Evolutionary conservation across 2,888 invertebrate species (phyloP).

Genomic region (Ptychoptera albimana): DNA sequence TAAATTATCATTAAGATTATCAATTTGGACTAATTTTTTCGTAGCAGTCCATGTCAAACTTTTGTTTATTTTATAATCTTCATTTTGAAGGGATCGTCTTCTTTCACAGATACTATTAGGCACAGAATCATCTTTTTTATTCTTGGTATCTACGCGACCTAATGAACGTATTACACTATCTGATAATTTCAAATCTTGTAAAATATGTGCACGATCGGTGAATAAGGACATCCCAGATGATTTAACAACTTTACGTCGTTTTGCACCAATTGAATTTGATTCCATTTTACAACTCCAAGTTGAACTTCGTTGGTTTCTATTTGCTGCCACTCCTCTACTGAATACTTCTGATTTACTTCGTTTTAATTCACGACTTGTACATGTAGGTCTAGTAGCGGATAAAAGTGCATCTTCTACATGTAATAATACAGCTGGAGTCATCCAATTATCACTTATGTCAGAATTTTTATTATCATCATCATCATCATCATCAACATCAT

Average conservation of each 20-base stretch:
- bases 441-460: constrained; percentile 8
- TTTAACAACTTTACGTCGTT: constrained; percentile 45
- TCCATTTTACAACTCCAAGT: constrained; percentile 57
- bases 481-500: constrained; percentile 22
- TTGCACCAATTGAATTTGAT: constrained; percentile 40
- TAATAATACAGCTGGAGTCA: constrained; percentile 6
- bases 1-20: constrained; percentile 4
- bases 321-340: constrained; percentile 24
- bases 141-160: constrained; percentile 14
- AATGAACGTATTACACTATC: constrained; percentile 32
- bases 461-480: constrained; percentile 18
- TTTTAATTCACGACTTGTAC: constrained; percentile 42
- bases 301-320: constrained; percentile 44
- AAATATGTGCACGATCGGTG: constrained; percentile 13
- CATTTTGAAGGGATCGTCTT: constrained; percentile 9
- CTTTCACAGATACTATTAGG: constrained; percentile 13
- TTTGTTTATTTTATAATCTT: constrained; percentile 13
- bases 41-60: constrained; percentile 27
- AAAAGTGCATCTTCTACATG: constrained; percentile 26
- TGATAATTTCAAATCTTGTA: constrained; percentile 28
- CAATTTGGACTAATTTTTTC: constrained; percentile 18
- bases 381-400: constrained; percentile 19
- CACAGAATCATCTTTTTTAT: constrained; percentile 15
- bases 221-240: constrained; percentile 13
- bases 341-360: constrained; percentile 50